phyloP scores from a whole-genome alignment of 1,140 invertebrate species.

The Pantala flavescens region DNA sequence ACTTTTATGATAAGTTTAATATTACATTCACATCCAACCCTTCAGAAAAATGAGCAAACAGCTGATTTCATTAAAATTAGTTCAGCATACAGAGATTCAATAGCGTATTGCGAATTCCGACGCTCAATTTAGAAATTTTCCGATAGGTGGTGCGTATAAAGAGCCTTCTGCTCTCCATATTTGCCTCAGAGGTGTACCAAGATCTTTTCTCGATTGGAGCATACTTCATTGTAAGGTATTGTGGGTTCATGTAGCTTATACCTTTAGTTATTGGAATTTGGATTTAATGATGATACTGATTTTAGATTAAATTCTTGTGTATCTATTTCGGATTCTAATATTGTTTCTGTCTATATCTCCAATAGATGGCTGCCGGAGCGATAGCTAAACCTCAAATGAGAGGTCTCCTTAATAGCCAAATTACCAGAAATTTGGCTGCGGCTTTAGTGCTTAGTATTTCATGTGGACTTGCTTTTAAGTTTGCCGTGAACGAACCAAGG shows the following conservation, averaged over 20 bases:
- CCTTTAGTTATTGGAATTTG: too few species aligned
- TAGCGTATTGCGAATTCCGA: neutral
- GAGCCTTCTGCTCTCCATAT: too few species aligned
- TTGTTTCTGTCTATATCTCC: neutral
- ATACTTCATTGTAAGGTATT: neutral
- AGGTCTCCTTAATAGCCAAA: constrained; percentile 41
- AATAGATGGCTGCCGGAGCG: constrained; percentile 27
- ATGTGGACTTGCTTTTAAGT: constrained; percentile 37
- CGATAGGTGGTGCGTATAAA: neutral
- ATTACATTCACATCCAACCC: too few species aligned
- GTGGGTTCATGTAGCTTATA: neutral
- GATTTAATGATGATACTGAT: too few species aligned
- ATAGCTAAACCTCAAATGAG: constrained; percentile 41
- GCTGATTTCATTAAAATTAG: too few species aligned
- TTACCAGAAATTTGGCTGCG: constrained; percentile 43
- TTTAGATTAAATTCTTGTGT: too few species aligned
- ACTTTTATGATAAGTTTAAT: too few species aligned
- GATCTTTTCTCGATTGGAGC: too few species aligned
- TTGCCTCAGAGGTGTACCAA: too few species aligned
- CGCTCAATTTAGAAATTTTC: neutral
- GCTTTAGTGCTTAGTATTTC: constrained; percentile 33
- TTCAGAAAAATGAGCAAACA: too few species aligned
- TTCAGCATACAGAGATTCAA: too few species aligned
- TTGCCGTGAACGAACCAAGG: constrained; percentile 39
- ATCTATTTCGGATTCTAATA: too few species aligned